Evolutionary conservation across 2,888 invertebrate genomes (phyloP).

Genomic region (Cephus sareptanus): DNA sequence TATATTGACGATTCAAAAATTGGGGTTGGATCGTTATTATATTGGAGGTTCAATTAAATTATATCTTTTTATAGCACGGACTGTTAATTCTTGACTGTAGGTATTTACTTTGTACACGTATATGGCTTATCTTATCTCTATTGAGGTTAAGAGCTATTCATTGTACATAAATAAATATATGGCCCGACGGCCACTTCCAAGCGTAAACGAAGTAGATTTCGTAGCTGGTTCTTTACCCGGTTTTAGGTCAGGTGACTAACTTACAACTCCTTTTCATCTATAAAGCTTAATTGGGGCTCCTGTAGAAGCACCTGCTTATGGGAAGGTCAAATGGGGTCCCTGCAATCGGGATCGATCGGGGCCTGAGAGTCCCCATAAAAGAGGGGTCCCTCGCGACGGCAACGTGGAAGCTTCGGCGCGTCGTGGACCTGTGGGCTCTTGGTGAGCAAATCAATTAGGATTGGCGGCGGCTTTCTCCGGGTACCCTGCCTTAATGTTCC

Average conservation of each 20-base stretch:
- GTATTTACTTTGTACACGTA: background rate
- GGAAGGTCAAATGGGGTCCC: background rate
- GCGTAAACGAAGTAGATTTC: background rate
- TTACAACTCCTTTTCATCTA: slow-evolving; percentile 20
- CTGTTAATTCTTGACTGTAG: background rate
- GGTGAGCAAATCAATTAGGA: slow-evolving; percentile 7
- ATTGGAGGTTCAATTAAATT: background rate
- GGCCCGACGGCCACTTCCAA: background rate
- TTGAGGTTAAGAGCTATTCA: background rate
- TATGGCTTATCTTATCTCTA: background rate
- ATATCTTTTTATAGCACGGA: background rate
- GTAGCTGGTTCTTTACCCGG: background rate
- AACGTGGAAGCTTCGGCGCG: background rate
- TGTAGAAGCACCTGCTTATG: slow-evolving; percentile 6
- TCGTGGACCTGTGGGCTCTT: background rate
- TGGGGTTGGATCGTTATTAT: background rate
- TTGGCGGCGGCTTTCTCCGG: background rate
- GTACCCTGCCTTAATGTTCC: background rate
- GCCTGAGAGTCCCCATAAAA: background rate
- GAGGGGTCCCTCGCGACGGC: background rate
- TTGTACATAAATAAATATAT: background rate
- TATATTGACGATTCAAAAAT: background rate
- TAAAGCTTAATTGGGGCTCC: slow-evolving; percentile 42
- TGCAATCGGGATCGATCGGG: background rate
- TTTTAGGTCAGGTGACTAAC: background rate